Evolutionary conservation across 1,140 invertebrate species (phyloP), one percentile per base, ranked within the genome.

Genomic region (Ceratina calcarata): DNA sequence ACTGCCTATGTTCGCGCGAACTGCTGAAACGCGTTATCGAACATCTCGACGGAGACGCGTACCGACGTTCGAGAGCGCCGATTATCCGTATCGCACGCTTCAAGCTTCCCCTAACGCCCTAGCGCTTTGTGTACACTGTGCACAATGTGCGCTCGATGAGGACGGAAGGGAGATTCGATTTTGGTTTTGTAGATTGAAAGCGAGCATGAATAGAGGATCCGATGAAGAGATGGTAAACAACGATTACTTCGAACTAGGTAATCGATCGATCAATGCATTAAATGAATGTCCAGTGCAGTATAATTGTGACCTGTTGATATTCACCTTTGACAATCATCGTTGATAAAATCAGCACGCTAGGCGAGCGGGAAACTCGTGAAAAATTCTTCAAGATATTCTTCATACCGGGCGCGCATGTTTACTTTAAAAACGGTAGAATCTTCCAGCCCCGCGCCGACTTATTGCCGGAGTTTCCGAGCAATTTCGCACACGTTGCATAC

Each of bases 381-480:
- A 37, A 37, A 37, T 53, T 13, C 10, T 15, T 69, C 27, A 32
- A 69, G 16, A 22, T 12, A 51, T 51, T 53, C 13, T 2, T 16
- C 66, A 18, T 8, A 3, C 20, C 15, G 20, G 49, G 53, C 66
- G 24, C 64, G 22, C 37, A 58, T 62, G 45, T 45, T 66, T 51
- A 8, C 18, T 32, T 69, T 55, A 20, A 32, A 27, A n/a, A 12
- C 4, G 55, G 7, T n/a, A 70, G 70, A 80, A 70, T 79, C 53
- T 61, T 45, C 53, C 70, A 16, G 74, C 13, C n/a, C n/a, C n/a
- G 45, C 37, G 60, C 3, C 68, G 65, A 79, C 71, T 84, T 75
- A 83, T 84, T 70, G 60, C 60, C 61, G 8, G 49, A 80, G 60
- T 83, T 80, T 82, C 75, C 60, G 69, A 64, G 76, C 65, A 79